phyloP scores from a whole-genome alignment of 2,113 vertebrate genomes.

The Heterocephalus glaber region DNA sequence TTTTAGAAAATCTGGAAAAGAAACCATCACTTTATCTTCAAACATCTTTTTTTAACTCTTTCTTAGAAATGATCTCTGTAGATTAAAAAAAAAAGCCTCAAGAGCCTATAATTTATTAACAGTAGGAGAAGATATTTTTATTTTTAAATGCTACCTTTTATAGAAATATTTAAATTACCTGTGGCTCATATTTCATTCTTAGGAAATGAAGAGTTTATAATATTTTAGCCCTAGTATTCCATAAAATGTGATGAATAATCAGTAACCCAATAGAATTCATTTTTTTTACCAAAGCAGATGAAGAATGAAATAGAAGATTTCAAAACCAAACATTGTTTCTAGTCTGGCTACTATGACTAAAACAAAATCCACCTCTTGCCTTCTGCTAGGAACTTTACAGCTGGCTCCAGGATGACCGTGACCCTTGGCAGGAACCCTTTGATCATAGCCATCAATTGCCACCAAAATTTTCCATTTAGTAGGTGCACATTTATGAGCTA shows the following conservation, averaged over 20 bases:
- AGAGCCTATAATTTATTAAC: conserved; percentile 10
- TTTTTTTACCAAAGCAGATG: background rate
- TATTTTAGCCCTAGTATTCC: background rate
- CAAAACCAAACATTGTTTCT: conserved; percentile 40
- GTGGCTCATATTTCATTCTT: background rate
- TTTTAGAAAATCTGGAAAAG: conserved; percentile 31
- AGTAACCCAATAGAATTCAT: background rate
- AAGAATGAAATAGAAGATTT: conserved; percentile 33
- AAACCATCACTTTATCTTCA: conserved; percentile 5
- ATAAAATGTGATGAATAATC: background rate
- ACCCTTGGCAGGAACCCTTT: background rate
- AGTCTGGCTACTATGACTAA: background rate
- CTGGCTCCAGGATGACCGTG: background rate
- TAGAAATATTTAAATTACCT: background rate
- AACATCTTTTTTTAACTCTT: background rate
- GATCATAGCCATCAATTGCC: background rate
- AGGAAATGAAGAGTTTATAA: background rate
- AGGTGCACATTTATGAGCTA: background rate
- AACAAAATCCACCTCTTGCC: background rate
- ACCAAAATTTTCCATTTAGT: background rate
- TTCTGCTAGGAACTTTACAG: background rate
- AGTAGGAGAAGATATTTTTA: background rate
- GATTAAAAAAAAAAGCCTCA: background rate
- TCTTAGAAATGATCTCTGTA: conserved; percentile 22
- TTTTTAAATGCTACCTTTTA: background rate